Percentiles rank a stretch among this genome's conserved stretches.
Evolutionary conservation across 2,113 vertebrate species (phyloP).

Genomic region (Entomyzon cyanotis): DNA sequence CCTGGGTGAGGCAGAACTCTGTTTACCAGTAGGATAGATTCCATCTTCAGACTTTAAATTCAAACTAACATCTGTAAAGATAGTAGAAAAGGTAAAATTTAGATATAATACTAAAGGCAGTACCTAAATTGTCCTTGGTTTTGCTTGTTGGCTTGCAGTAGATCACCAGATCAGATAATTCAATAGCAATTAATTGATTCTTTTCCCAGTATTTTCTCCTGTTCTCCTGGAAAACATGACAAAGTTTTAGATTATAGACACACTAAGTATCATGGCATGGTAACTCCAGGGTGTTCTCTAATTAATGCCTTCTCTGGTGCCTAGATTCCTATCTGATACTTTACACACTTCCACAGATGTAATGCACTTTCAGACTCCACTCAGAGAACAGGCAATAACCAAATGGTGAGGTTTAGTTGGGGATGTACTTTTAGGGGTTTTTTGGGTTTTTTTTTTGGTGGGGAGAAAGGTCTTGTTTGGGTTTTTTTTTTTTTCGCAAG

Average conservation of each 20-base stretch:
- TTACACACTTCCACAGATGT: not conserved
- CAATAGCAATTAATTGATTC: constrained; percentile 89
- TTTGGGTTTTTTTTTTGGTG: accelerated
- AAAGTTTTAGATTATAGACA: not conserved
- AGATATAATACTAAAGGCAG: not conserved
- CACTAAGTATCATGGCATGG: not conserved
- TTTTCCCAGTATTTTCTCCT: constrained; percentile 86
- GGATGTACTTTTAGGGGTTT: too few relatives aligned
- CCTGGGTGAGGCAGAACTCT: not conserved
- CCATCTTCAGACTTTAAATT: not conserved
- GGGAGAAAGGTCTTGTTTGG: not conserved
- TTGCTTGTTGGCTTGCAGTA: constrained; percentile 97
- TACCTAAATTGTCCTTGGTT: constrained; percentile 93
- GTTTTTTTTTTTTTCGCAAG: not conserved
- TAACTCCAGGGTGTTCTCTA: not conserved
- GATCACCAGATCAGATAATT: constrained; percentile 93
- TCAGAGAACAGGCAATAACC: not conserved
- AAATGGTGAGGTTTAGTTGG: not conserved
- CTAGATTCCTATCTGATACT: not conserved
- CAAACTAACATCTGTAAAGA: not conserved
- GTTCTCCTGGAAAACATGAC: constrained; percentile 73
- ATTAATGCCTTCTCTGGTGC: not conserved
- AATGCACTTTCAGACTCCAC: not conserved
- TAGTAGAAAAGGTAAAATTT: not conserved
- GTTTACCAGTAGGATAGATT: not conserved